phyloP scores from a whole-genome alignment of 1,140 invertebrate species.

The Pomacea maculata region DNA sequence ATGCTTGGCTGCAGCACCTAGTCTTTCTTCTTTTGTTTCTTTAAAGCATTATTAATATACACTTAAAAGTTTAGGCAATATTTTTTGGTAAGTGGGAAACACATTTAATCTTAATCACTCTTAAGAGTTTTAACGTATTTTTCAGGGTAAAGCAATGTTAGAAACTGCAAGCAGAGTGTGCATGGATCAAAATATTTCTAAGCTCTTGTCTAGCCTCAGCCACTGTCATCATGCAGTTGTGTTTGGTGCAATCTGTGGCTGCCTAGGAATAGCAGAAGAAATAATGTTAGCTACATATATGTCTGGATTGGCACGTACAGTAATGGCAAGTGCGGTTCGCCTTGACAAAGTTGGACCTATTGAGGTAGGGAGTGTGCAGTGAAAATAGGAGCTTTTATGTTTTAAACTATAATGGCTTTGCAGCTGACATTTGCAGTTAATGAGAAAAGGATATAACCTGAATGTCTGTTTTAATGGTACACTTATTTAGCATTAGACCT shows the following conservation, averaged over 20 bases:
- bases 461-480: no score
- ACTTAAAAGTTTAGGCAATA: no score
- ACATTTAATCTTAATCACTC: no score
- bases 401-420: no score
- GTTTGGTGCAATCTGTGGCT: constrained; percentile 31
- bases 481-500: no score
- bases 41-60: no score
- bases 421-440: no score
- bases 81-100: no score
- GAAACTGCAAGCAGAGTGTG: constrained; percentile 27
- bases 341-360: constrained; percentile 34
- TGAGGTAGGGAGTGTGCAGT: constrained; percentile 20
- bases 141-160: constrained; percentile 32
- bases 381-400: background rate
- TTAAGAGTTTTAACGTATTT: background rate
- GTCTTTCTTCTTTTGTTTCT: no score
- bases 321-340: constrained; percentile 30
- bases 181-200: constrained; percentile 7
- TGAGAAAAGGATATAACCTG: no score
- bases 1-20: no score
- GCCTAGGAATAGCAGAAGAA: constrained; percentile 23
- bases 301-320: constrained; percentile 25
- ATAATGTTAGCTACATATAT: constrained; percentile 27
- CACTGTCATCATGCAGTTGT: constrained; percentile 33
- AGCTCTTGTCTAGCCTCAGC: constrained; percentile 2